Base-by-base conservation (phyloP, 2,797 vertebrate genomes). In the Poeciliopsis gracilis region DNA sequence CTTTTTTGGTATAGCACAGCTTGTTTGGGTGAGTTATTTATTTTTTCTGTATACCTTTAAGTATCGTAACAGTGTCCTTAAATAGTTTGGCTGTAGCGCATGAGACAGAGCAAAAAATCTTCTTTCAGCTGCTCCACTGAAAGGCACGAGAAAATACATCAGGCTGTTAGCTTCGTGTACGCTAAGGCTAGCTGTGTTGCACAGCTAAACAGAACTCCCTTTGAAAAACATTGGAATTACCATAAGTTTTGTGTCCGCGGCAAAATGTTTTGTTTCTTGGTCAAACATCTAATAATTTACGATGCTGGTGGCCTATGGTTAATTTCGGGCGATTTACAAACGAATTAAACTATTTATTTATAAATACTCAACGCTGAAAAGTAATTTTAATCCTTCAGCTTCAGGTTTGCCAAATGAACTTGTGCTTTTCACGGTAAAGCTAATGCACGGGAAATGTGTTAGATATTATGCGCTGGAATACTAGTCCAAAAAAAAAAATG, bases 11-110 rank as follows among this genome's bases (percentile, higher is more conserved):
- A 78, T 15, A 82, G 72, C 18, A 66, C 38, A 5, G 33, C 55
- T 55, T 57, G 28, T 81, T 38, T 70, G 63, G 85, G 79, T 91
- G 75, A 90, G 85, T 87, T 63, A 55, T 16, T 87, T 70, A 63
- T 16, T 38, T 2, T 2, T 38, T 5, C 53, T 23, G 7, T 23
- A 69, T 3, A n/a, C 18, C 8, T 28, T 9, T 5, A 20, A 23
- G 1, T 63, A 25, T 70, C 2, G 61, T 2, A 25, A 5, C 10
- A 38, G 47, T 3, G 41, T 13, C 10, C 1, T 76, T 0, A n/a
- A 25, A 12, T 8, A 2, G 28, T 3, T 25, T 11, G 0, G 12
- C 15, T 78, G 11, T 18, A 23, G 16, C 1, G 10, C 33, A 1
- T 1, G 45, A 1, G 12, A 0, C 8, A 9, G 11, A 33, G 4